Percentiles rank a stretch among this genome's conserved stretches.
Conservation (phyloP, 2,888 invertebrate species). For the Keiferia lycopersicella region DNA sequence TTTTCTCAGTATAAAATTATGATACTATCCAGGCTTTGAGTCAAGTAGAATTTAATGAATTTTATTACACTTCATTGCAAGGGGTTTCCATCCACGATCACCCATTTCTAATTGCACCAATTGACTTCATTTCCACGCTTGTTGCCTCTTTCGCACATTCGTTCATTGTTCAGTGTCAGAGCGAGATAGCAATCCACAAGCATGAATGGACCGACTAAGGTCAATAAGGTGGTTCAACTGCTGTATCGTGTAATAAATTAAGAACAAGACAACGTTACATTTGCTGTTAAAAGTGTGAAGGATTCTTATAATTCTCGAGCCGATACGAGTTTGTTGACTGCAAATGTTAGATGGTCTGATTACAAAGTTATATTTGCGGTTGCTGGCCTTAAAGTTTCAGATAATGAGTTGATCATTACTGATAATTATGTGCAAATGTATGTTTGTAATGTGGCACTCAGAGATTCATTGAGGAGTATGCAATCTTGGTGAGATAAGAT, state of each 20-base stretch:
- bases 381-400: neutral
- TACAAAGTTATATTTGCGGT: conserved; percentile 8
- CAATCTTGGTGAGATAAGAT: conserved; percentile 21
- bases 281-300: neutral
- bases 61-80: conserved; percentile 18
- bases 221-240: conserved; percentile 70
- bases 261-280: conserved; percentile 12
- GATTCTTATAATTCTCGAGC: neutral
- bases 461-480: conserved; percentile 21
- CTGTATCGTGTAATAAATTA: conserved; percentile 24
- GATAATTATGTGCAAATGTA: neutral
- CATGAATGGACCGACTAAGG: conserved; percentile 71
- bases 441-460: neutral
- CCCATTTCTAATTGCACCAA: conserved; percentile 36
- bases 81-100: conserved; percentile 7
- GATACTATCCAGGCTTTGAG: neutral
- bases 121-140: conserved; percentile 47
- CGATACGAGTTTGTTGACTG: neutral
- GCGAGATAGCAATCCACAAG: conserved; percentile 40
- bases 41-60: conserved; percentile 15
- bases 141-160: conserved; percentile 40
- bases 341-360: neutral
- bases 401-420: neutral
- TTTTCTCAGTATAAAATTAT: no score
- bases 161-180: conserved; percentile 33